Percentiles rank a stretch among this genome's conserved stretches.
Conservation (phyloP, 2,113 vertebrate species). For the Panthera uncia region DNA sequence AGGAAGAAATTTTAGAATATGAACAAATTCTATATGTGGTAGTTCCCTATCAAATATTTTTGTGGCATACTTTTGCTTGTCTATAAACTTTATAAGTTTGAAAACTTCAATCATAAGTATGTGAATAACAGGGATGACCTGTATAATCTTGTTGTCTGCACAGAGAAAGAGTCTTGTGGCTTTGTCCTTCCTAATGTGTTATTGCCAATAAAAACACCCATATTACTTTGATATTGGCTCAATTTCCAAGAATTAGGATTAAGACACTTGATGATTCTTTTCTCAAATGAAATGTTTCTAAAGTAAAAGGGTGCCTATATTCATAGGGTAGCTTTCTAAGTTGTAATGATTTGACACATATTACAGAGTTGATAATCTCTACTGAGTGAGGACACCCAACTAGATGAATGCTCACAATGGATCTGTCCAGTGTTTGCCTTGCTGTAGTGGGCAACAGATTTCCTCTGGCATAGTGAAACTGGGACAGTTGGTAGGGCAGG, state of each 20-base stretch:
- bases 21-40: neutral
- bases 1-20: neutral
- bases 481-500: neutral
- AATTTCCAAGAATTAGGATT: neutral
- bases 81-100: neutral
- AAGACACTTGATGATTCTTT: neutral
- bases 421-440: neutral
- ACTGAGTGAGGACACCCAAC: neutral
- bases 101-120: neutral
- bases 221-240: neutral
- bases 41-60: neutral
- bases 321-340: neutral
- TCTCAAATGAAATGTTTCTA: neutral
- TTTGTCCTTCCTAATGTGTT: conserved; percentile 11
- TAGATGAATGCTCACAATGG: neutral
- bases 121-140: neutral
- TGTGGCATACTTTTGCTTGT: neutral
- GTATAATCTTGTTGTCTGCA: neutral
- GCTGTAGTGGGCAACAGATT: neutral
- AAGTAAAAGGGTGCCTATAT: neutral
- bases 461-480: neutral
- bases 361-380: neutral
- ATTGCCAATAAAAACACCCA: neutral
- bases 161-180: neutral
- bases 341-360: neutral